Conservation (phyloP, 2,797 vertebrate species). For the Pipistrellus kuhlii region DNA sequence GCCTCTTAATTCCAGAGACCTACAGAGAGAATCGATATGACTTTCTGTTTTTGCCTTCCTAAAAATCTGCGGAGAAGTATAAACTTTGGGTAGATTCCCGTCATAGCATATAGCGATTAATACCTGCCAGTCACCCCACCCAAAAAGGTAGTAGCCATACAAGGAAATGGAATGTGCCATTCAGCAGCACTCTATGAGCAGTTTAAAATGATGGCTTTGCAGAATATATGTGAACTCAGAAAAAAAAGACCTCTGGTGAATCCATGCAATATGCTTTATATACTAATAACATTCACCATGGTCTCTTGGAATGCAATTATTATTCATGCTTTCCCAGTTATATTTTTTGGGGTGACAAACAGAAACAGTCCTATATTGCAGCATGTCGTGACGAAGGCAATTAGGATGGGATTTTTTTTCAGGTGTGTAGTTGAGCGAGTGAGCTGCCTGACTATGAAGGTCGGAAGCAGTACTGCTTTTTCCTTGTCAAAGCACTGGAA, state of each 20-base stretch:
- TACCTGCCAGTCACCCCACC: conserved; percentile 46
- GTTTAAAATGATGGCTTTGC: conserved; percentile 78
- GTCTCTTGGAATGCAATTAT: conserved; percentile 70
- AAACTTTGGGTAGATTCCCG: conserved; percentile 66
- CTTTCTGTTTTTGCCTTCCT: conserved; percentile 60
- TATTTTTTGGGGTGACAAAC: conserved; percentile 41
- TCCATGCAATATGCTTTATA: conserved; percentile 80
- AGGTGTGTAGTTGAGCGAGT: conserved; percentile 73
- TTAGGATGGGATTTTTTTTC: conserved; percentile 75
- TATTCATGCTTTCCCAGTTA: conserved; percentile 71
- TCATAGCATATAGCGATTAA: conserved; percentile 56
- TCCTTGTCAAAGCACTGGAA: conserved; percentile 82
- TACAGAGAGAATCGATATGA: conserved; percentile 42
- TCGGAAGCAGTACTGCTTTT: conserved; percentile 75
- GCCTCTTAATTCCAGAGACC: conserved; percentile 64
- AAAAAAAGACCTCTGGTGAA: conserved; percentile 82
- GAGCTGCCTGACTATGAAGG: conserved; percentile 81
- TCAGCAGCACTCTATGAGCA: conserved; percentile 50
- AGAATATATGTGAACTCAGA: conserved; percentile 80
- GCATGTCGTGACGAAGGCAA: conserved; percentile 72
- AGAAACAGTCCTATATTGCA: conserved; percentile 67
- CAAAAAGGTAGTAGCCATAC: conserved; percentile 70
- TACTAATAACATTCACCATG: conserved; percentile 74
- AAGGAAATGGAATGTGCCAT: conserved; percentile 71
- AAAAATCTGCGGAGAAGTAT: conserved; percentile 58